A percentile compares a stretch with the other conserved stretches of the same genome.
Conservation (phyloP, 64 coral and sea anemone genomes). For the Porites australiensis region DNA sequence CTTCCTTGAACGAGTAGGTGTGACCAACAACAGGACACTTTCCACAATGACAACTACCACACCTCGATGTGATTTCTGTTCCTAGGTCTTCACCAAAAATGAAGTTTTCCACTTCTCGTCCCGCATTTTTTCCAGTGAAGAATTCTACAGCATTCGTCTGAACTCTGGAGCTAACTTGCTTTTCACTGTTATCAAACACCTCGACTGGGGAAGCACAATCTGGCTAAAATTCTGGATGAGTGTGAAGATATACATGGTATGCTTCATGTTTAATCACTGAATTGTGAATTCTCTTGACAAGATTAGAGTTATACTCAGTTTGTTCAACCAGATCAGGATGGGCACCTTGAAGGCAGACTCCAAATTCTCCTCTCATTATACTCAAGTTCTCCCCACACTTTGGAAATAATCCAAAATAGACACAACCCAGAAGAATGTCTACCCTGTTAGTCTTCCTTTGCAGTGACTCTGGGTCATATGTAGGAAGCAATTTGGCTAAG, state of each 20-base stretch:
- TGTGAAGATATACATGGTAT: constrained; percentile 12
- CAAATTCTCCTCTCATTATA: constrained; percentile 37
- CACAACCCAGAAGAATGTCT: constrained; percentile 46
- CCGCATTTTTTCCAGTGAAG: not conserved
- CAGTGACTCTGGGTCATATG: constrained; percentile 49
- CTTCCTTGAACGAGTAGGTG: constrained; percentile 65
- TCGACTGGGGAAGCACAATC: constrained; percentile 9
- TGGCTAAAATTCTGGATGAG: constrained; percentile 27
- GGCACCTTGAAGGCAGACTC: constrained; percentile 63
- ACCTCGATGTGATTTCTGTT: constrained; percentile 40
- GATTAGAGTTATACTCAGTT: constrained; percentile 47
- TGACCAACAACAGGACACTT: constrained; percentile 58
- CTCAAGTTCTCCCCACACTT: constrained; percentile 59
- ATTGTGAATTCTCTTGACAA: constrained; percentile 61
- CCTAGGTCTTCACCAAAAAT: constrained; percentile 37
- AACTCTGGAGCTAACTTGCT: not conserved
- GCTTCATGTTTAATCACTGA: constrained; percentile 10
- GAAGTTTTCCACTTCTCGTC: constrained; percentile 29
- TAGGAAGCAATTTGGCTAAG: constrained; percentile 54
- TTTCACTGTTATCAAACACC: not conserved
- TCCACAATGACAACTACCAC: constrained; percentile 47
- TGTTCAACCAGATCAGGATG: constrained; percentile 29
- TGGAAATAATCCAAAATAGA: constrained; percentile 51
- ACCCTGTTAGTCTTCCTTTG: constrained; percentile 49
- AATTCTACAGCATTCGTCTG: constrained; percentile 2